Conservation (phyloP, 1,140 invertebrate species). For the Triops cancriformis region DNA sequence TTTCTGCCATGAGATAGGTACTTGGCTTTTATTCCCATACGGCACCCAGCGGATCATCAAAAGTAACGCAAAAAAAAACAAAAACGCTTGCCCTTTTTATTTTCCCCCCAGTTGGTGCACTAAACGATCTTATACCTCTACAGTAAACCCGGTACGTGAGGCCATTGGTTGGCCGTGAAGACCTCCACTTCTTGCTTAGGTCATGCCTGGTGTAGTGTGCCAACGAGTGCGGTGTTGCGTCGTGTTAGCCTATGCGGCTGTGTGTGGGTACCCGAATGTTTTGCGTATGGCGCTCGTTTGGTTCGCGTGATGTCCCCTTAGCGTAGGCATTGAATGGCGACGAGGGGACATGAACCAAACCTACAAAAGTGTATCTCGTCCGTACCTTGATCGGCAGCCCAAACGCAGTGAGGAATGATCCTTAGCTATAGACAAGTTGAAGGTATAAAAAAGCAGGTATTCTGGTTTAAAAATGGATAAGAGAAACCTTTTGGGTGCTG, state of each 20-base stretch:
- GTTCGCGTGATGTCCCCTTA: not conserved
- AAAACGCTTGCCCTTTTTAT: not conserved
- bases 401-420: not conserved
- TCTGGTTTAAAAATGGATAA: not conserved
- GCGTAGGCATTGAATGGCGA: not conserved
- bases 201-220: not conserved
- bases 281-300: too few species aligned
- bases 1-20: not conserved
- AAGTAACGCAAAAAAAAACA: too few species aligned
- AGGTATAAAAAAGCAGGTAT: not conserved
- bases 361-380: not conserved
- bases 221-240: not conserved
- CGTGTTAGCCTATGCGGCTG: not conserved
- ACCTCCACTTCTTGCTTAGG: not conserved
- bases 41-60: not conserved
- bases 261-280: not conserved
- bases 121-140: too few species aligned
- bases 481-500: not conserved
- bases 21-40: not conserved
- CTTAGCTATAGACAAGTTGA: not conserved
- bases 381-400: not conserved
- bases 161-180: too few species aligned
- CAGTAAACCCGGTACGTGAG: too few species aligned
- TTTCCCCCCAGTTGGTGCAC: not conserved
- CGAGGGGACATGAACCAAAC: not conserved